A percentile compares a stretch with the other conserved stretches of the same genome.
Evolutionary conservation across 2,113 vertebrate species (phyloP).

Genomic region (Budorcas taxicolor): DNA sequence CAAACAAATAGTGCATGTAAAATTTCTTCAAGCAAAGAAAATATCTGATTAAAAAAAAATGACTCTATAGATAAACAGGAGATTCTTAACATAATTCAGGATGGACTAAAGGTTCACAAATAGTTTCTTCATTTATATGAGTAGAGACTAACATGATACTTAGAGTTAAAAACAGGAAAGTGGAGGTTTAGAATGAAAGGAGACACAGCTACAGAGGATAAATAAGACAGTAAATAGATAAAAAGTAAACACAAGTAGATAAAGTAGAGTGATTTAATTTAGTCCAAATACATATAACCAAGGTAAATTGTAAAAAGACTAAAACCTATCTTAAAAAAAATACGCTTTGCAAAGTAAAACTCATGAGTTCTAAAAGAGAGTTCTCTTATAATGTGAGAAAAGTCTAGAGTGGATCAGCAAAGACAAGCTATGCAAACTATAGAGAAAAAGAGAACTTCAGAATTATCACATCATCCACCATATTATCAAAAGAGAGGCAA

Average conservation of each 20-base stretch:
- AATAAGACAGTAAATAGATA: not conserved
- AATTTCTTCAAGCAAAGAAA: not conserved
- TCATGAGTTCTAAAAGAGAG: not conserved
- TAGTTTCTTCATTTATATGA: not conserved
- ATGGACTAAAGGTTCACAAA: not conserved
- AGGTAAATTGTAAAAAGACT: not conserved
- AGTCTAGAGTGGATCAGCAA: not conserved
- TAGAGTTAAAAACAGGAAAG: not conserved
- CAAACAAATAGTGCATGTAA: not conserved
- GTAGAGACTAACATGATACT: not conserved
- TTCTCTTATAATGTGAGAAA: not conserved
- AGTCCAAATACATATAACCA: not conserved
- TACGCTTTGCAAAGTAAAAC: not conserved
- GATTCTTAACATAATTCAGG: not conserved
- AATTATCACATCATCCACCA: not conserved
- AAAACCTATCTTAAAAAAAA: not conserved
- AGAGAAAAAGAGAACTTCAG: not conserved
- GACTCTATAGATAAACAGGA: not conserved
- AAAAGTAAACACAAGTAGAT: not conserved
- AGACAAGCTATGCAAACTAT: not conserved
- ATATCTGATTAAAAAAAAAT: not conserved
- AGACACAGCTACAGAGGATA: not conserved
- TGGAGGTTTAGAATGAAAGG: not conserved
- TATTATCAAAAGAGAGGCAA: not conserved
- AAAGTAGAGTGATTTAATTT: not conserved